Conservation (phyloP, 92 coral and sea anemone genomes). For the Porites rus region DNA sequence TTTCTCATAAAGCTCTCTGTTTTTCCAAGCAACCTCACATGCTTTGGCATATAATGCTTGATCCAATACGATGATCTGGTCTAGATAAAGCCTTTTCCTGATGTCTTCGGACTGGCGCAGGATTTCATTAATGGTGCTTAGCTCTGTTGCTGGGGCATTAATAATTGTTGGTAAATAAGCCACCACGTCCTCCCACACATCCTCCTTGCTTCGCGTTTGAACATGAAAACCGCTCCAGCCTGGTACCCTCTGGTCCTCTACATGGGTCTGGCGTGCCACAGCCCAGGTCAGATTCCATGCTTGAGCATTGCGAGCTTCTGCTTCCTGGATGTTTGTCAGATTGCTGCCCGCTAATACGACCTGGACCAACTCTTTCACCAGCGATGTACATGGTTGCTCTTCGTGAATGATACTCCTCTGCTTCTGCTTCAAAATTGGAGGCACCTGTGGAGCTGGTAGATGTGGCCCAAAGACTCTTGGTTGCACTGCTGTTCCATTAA, state of each 20-base stretch:
- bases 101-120: slow-evolving; percentile 40
- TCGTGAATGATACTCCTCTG: slow-evolving; percentile 46
- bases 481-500: slow-evolving; percentile 62
- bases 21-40: slow-evolving; percentile 32
- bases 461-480: slow-evolving; percentile 61
- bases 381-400: slow-evolving; percentile 27
- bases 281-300: no score
- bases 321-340: background rate
- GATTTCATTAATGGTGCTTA: slow-evolving; percentile 46
- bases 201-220: slow-evolving; percentile 10
- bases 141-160: slow-evolving; percentile 41
- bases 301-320: background rate
- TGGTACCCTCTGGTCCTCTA: slow-evolving; percentile 23
- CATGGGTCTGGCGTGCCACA: slow-evolving; percentile 21
- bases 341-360: no score
- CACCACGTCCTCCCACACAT: slow-evolving; percentile 35
- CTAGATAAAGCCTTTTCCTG: slow-evolving; percentile 3
- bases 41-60: slow-evolving; percentile 8
- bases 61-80: slow-evolving; percentile 39
- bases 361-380: no score
- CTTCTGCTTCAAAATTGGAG: slow-evolving; percentile 36
- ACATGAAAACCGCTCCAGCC: slow-evolving; percentile 64
- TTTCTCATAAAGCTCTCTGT: background rate
- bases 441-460: slow-evolving; percentile 21
- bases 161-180: slow-evolving; percentile 47